Conservation (phyloP, 2,797 vertebrate species). For the Notolepis coatsorum region DNA sequence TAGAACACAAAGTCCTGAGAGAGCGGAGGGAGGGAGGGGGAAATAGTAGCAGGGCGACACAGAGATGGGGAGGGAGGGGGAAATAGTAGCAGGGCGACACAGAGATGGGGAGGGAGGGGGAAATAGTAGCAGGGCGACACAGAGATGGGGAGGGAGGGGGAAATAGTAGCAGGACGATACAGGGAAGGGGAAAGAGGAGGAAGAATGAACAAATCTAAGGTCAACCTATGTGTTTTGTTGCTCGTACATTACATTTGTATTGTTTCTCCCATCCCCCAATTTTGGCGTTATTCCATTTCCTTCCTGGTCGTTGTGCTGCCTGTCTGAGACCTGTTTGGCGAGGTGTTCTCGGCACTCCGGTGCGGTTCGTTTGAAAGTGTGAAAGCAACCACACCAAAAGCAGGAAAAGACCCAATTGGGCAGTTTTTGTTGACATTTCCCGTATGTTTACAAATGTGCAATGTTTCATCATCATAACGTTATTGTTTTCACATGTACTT, state of each 20-base stretch:
- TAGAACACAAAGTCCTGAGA: constrained; percentile 95
- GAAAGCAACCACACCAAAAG: too few species aligned
- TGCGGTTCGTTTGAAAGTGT: too few species aligned
- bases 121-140: neutral
- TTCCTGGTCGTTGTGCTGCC: too few species aligned
- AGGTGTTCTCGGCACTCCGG: too few species aligned
- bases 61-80: neutral
- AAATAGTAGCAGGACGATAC: neutral
- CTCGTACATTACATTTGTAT: constrained; percentile 9
- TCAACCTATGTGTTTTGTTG: neutral
- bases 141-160: neutral
- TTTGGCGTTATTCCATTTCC: too few species aligned
- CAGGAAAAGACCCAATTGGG: too few species aligned
- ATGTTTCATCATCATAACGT: too few species aligned
- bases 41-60: neutral
- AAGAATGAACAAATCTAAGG: neutral
- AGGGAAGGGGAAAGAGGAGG: neutral
- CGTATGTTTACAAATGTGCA: too few species aligned
- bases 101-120: neutral
- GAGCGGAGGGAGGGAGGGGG: constrained; percentile 3
- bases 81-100: neutral
- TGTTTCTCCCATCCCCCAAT: too few species aligned
- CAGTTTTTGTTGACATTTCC: too few species aligned
- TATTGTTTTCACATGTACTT: too few species aligned
- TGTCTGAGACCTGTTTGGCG: too few species aligned